A percentile compares a stretch with the other conserved stretches of the same genome.
phyloP scores from a whole-genome alignment of 2,888 invertebrate species.

The Zygogramma bicolorata region DNA sequence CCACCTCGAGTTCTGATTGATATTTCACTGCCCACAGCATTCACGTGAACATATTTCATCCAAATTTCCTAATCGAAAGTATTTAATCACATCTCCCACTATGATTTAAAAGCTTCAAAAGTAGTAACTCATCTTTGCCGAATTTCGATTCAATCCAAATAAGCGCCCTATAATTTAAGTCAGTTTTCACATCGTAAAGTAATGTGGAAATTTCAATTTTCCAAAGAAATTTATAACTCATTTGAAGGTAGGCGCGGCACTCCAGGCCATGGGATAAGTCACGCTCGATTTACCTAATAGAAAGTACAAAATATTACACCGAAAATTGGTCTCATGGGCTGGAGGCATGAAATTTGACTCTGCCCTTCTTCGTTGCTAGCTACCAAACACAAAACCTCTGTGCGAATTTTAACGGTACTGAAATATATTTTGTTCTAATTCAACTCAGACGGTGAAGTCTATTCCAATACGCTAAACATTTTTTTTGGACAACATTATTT shows the following conservation, averaged over 20 bases:
- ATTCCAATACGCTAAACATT: no score
- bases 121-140: not conserved
- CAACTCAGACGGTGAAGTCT: no score
- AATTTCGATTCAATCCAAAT: constrained; percentile 51
- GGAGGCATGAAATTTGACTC: constrained; percentile 1
- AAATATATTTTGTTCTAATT: no score
- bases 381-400: not conserved
- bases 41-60: not conserved
- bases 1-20: not conserved
- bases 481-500: no score
- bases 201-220: constrained; percentile 60
- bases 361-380: not conserved
- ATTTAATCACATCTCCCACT: not conserved
- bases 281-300: constrained; percentile 53
- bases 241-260: constrained; percentile 61
- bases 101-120: not conserved
- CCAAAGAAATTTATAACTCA: constrained; percentile 64
- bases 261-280: constrained; percentile 52
- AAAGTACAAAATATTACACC: constrained; percentile 23
- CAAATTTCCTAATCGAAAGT: not conserved
- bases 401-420: no score
- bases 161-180: constrained; percentile 63
- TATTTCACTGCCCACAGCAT: not conserved
- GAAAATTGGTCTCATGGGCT: not conserved
- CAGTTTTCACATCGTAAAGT: constrained; percentile 65